These are phyloP conservation scores for Trichechus manatus DNA, from an alignment of 2,113 vertebrate genomes.

Conservation along the genomic window DNA sequence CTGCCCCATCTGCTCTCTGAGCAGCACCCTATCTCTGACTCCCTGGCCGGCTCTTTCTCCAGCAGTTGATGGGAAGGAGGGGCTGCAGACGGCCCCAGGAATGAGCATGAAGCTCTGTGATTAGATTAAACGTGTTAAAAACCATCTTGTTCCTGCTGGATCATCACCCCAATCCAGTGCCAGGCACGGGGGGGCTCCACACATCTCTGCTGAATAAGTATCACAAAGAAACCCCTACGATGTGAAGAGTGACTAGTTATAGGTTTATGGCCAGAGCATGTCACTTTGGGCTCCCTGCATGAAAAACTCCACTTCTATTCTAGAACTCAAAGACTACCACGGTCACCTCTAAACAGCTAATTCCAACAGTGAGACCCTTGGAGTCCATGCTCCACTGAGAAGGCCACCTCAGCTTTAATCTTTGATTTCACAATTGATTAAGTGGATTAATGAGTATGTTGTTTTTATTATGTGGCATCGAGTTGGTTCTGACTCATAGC, in stretches of 20 bases:
- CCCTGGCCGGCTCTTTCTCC: neutral
- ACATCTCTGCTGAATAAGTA: neutral
- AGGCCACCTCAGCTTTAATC: neutral
- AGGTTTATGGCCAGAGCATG: neutral
- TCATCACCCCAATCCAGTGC: accelerated
- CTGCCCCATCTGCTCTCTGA: neutral
- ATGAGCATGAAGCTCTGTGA: neutral
- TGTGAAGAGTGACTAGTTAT: accelerated
- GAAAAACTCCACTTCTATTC: neutral
- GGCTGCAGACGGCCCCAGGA: neutral
- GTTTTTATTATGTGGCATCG: too few species aligned
- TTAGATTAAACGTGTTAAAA: neutral
- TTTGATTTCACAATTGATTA: neutral
- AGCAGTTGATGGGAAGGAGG: neutral
- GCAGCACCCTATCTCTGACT: too few species aligned
- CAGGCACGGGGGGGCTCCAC: neutral
- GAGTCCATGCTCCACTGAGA: neutral
- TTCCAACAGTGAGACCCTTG: too few species aligned
- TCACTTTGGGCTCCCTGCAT: neutral
- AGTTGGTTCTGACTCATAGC: too few species aligned
- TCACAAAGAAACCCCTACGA: neutral
- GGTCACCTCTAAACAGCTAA: neutral
- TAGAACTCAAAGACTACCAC: too few species aligned
- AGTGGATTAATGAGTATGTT: neutral
- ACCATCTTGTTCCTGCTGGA: too few species aligned